phyloP scores from a whole-genome alignment of 2,113 vertebrate genomes.

The Hemiscyllium ocellatum region DNA sequence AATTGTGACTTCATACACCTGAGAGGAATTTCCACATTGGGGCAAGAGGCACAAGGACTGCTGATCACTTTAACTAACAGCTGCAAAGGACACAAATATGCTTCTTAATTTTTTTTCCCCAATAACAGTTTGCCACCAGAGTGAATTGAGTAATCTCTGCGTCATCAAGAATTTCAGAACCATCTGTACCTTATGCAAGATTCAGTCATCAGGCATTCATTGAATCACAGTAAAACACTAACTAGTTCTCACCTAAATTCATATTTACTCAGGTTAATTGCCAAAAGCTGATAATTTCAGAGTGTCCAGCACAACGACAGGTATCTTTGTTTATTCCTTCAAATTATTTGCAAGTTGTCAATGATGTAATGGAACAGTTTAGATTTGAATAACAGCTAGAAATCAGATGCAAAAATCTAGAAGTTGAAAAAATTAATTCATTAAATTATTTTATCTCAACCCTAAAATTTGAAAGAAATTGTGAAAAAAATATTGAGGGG shows the following conservation, averaged over 20 bases:
- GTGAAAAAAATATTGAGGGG: not conserved
- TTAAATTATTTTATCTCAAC: not conserved
- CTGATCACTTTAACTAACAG: not conserved
- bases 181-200: not conserved
- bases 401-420: not conserved
- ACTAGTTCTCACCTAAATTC: not conserved
- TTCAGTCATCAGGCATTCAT: not conserved
- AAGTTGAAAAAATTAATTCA: not conserved
- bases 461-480: not conserved
- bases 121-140: conserved; percentile 5
- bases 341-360: not conserved
- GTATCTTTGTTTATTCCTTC: not conserved
- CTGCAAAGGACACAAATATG: not conserved
- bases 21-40: not conserved
- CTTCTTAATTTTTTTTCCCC: not conserved
- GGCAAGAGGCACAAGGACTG: not conserved
- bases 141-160: conserved; percentile 4
- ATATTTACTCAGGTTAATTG: not conserved
- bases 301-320: not conserved
- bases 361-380: not conserved
- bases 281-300: not conserved
- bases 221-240: not conserved
- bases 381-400: not conserved
- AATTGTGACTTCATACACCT: not conserved
- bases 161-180: not conserved